Base-by-base conservation (phyloP, 2,797 vertebrate species). In the Liparis tanakae region DNA sequence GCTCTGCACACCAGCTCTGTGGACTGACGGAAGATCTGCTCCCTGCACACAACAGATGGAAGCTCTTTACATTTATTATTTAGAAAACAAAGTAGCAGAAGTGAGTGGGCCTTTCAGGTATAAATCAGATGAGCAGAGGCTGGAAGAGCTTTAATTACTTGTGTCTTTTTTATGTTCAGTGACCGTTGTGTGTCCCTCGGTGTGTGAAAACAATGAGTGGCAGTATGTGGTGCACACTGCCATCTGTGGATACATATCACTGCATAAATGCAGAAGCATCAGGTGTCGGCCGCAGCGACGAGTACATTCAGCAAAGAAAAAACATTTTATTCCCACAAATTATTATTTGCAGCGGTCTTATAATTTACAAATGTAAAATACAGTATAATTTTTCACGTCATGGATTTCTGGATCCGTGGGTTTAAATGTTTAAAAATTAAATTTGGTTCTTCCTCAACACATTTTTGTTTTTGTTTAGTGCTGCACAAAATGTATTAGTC, bases 1-100 rank as follows among this genome's bases (percentile, higher is more conserved):
- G 97, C 97, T 89, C 96, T 92, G 91, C 95, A 98, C 85, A 99
- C 94, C 86, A 99, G 91, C 86, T 99, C 97, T 1, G 97, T 98
- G 2, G 98, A 98, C 87, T 96, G 96, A 58, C 94, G 96, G 88
- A 98, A 95, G 75, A 99, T 98, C 91, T 98, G 96, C 61, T 99
- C 97, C 90, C 98, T 99, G 90, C 64, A 57, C 63, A 59, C 58
- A 70, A 37, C 72, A 72, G 36, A 83, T 43, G 20, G 22, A 22
- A 51, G 20, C 50, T 22, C 50, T 53, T 44, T 10, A 81, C 20
- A 61, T 66, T 39, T 34, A 30, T 12, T 17, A 61, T 2, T 67
- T 12, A 17, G 17, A 48, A 62, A 71, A 62, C 5, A 37, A 74
- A 57, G 43, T 3, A 6, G 5, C 17, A 30, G 56, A 4, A 20